Percentiles rank a stretch among this genome's conserved stretches.
phyloP scores from a whole-genome alignment of 1,140 invertebrate genomes.

The Drosophila rhopaloa region DNA sequence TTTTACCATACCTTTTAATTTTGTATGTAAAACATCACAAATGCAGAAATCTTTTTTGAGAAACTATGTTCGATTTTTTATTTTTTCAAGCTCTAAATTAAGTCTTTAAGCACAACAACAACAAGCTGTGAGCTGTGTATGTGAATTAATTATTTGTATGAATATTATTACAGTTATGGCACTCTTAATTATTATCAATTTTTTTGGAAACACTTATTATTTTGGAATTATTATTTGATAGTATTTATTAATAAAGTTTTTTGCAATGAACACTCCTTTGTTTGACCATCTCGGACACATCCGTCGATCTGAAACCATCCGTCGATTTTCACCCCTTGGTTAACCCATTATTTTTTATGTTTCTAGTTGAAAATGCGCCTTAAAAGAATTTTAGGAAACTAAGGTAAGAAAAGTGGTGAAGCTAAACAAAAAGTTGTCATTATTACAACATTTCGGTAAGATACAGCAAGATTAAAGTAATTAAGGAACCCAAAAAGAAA shows the following conservation, averaged over 20 bases:
- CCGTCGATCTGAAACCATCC: conserved; percentile 36
- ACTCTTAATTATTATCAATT: conserved; percentile 50
- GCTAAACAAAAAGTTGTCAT: conserved; percentile 17
- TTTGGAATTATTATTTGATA: conserved; percentile 66
- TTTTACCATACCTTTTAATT: conserved; percentile 31
- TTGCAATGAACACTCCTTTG: conserved; percentile 51
- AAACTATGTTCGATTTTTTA: conserved; percentile 21
- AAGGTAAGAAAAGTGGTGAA: conserved; percentile 30
- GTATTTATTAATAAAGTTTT: conserved; percentile 82
- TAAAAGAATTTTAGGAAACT: conserved; percentile 51
- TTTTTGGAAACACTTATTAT: conserved; percentile 45
- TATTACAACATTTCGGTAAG: conserved; percentile 51
- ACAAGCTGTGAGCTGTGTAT: conserved; percentile 76
- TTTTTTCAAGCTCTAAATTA: conserved; percentile 26
- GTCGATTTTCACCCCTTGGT: conserved; percentile 30
- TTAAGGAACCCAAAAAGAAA: conserved; percentile 49
- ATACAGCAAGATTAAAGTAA: conserved; percentile 32
- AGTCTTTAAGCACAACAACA: conserved; percentile 26
- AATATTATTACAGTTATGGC: conserved; percentile 58
- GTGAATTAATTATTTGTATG: conserved; percentile 64
- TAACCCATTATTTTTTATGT: conserved; percentile 27
- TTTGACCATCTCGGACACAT: conserved; percentile 18
- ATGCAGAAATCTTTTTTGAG: conserved; percentile 26
- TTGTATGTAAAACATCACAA: conserved; percentile 53
- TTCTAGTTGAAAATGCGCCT: conserved; percentile 63